Evolutionary conservation across 2,797 vertebrate genomes (phyloP).

Genomic region (Pseudocheirus occidentalis): DNA sequence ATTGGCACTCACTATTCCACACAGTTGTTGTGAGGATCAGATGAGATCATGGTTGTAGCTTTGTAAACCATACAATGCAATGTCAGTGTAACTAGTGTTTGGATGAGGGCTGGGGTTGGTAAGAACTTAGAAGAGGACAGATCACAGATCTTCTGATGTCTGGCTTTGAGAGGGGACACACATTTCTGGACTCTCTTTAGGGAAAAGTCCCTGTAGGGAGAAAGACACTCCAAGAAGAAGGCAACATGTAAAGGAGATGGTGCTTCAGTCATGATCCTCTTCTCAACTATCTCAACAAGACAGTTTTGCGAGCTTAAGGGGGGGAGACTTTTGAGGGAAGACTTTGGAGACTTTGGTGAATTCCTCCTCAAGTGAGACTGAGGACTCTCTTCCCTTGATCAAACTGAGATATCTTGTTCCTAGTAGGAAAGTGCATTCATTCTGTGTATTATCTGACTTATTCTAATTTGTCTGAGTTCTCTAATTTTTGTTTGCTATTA

Average conservation of each 20-base stretch:
- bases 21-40: neutral
- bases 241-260: neutral
- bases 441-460: neutral
- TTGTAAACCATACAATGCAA: neutral
- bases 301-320: neutral
- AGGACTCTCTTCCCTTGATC: neutral
- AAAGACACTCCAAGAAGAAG: neutral
- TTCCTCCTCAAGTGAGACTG: neutral
- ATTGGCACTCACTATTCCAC: neutral
- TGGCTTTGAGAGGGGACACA: neutral
- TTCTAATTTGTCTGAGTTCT: neutral
- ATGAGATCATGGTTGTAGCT: neutral
- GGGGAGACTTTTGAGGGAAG: too few species aligned
- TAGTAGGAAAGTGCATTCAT: neutral
- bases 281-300: neutral
- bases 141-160: neutral
- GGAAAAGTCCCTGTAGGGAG: neutral
- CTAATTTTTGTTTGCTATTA: neutral
- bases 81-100: neutral
- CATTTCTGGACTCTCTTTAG: neutral
- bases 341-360: too few species aligned
- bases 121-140: neutral
- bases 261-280: too few species aligned
- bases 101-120: neutral
- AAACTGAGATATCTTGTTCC: neutral